Evolutionary conservation across 2,113 vertebrate species (phyloP), one percentile per base, ranked within the genome.

Genomic region (Redunca redunca): DNA sequence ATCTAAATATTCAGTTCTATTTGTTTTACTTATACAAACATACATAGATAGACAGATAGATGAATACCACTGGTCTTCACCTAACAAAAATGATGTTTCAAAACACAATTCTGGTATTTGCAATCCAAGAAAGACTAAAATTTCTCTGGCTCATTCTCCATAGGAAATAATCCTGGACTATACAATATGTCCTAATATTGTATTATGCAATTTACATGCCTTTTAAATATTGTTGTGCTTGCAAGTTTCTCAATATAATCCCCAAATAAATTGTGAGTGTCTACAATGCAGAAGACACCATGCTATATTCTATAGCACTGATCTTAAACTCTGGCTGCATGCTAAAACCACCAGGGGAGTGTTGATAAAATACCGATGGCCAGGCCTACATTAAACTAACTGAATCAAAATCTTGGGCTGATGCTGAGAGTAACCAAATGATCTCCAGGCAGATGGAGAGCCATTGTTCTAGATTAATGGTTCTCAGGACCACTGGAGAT

Each of bases 41-140:
- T 50, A 2, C 10, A 77, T 28, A 80, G 6, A 53, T 30, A 52
- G 19, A 84, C 25, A 80, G 14, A 64, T 26, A 33, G 40, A 36
- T 60, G n/a, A 19, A 71, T 46, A 87, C 7, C 81, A 58, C 2
- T 55, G 30, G 4, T 80, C 19, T 92, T 60, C 21, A 58, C 21
- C 21, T 80, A 88, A 36, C 53, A 7, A 87, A 96, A 95, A 82
- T 86, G 26, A 97, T 50, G 9, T 43, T 94, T 28, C 25, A 67
- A 84, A 86, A 55, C 36, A 93, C 23, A 26, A 85, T 86, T 83
- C 30, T 77, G 10, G 52, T 52, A 10, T 91, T 26, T 90, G 23
- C 55, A 96, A 93, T 90, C 58, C 48, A 5, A 83, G 40, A 80
- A 87, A 88, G 36, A 64, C 84, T 97, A 16, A 97, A 94, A 94